phyloP scores from a whole-genome alignment of 2,888 invertebrate genomes.

The Drosophila limbata region DNA sequence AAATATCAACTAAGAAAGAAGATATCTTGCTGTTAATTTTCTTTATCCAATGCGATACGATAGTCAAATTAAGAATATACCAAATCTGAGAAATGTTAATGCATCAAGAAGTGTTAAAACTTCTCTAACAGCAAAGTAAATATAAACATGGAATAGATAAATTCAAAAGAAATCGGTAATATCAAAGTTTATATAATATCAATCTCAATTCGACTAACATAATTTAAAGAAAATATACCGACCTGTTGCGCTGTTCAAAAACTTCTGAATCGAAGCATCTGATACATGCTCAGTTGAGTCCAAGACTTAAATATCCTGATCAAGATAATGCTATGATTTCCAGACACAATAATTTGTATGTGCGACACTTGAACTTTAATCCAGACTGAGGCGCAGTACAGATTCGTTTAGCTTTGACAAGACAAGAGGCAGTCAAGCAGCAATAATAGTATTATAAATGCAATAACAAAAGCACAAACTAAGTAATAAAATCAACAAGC shows the following conservation, averaged over 20 bases:
- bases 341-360: constrained; percentile 38
- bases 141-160: no score
- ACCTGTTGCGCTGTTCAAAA: constrained; percentile 5
- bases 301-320: neutral
- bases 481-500: constrained; percentile 39
- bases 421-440: constrained; percentile 62
- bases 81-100: neutral
- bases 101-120: no score
- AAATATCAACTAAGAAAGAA: neutral
- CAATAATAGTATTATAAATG: constrained; percentile 58
- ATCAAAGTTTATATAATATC: neutral
- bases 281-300: no score
- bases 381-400: constrained; percentile 24
- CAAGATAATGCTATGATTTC: neutral
- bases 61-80: no score
- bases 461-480: constrained; percentile 37
- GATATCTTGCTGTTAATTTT: neutral
- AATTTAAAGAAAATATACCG: neutral
- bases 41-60: no score
- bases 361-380: constrained; percentile 29
- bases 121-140: neutral
- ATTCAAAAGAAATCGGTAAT: no score
- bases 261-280: neutral
- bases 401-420: constrained; percentile 23
- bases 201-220: neutral